Evolutionary conservation across 2,888 invertebrate genomes (phyloP), one percentile per base, ranked within the genome.

Genomic region (Lithophane semibrunnea): DNA sequence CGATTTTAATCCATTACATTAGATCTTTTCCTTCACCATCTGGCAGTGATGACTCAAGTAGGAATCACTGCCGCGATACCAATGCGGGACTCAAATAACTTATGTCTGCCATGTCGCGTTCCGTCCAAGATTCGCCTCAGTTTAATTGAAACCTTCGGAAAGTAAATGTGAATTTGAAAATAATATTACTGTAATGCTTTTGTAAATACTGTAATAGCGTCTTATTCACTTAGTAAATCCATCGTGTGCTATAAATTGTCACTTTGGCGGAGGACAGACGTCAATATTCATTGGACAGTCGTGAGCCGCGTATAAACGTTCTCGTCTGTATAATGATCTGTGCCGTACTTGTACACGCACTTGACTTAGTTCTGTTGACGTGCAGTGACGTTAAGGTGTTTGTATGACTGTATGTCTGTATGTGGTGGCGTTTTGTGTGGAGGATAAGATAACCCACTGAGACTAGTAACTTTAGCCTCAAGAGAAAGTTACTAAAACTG

Each of bases 211-310:
- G 21, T 16, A 13, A 54, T 68, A 75, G 66, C 71, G 69, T 84
- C 71, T 44, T 73, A 63, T 47, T 54, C 58, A 85, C 77, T 86
- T 85, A 75, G 82, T 81, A 88, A 85, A 77, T 79, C 49, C 82
- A 76, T 90, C 91, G 91, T 92, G 91, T 88, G 60, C 85, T 64
- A 83, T 88, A 88, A 88, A 90, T 90, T 89, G 90, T 89, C 91
- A 88, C 86, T 86, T 88, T 90, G 90, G 29, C 71, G 71, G 79
- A 87, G 88, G 87, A 82, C 78, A 80, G 67, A 86, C 86, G 92
- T 92, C 92, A 90, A 89, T 90, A 88, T 85, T 85, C 80, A 89
- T 88, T 71, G 87, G 75, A 44, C 49, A 47, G 69, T 91, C 90
- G 91, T 92, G 92, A 90, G 83, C 29, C 29, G 85, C 54, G 73